phyloP scores from a whole-genome alignment of 2,113 vertebrate genomes.

The Seriola rivoliana region DNA sequence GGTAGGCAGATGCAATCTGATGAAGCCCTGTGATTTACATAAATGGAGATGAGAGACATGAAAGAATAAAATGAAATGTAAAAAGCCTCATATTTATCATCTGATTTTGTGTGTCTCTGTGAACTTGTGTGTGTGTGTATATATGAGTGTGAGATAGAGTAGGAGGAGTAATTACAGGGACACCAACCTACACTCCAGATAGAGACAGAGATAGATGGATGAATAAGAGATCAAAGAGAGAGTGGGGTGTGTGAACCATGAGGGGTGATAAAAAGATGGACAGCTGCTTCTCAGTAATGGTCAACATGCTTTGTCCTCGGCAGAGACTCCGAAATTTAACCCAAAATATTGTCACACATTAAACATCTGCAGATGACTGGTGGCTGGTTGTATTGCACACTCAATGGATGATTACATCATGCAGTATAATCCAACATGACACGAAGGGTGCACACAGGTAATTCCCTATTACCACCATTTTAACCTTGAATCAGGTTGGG shows the following conservation, averaged over 20 bases:
- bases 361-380: not conserved
- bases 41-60: constrained; percentile 52
- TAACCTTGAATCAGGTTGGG: no score
- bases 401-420: not conserved
- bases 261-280: constrained; percentile 1
- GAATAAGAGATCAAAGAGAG: constrained; percentile 44
- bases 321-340: not conserved
- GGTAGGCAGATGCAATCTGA: constrained; percentile 67
- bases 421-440: no score
- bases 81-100: constrained; percentile 65
- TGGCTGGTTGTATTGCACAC: not conserved
- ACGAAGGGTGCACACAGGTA: no score
- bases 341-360: not conserved
- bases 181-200: constrained; percentile 49
- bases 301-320: not conserved
- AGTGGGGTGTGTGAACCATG: constrained; percentile 1
- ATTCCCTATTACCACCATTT: no score
- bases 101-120: constrained; percentile 18
- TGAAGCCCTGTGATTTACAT: constrained; percentile 73
- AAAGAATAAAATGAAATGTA: constrained; percentile 55
- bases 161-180: constrained; percentile 69
- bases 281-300: not conserved
- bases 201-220: constrained; percentile 44
- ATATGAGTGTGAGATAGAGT: constrained; percentile 19
- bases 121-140: constrained; percentile 8